phyloP scores from a whole-genome alignment of 2,113 vertebrate genomes.

The Malaclemys terrapin region DNA sequence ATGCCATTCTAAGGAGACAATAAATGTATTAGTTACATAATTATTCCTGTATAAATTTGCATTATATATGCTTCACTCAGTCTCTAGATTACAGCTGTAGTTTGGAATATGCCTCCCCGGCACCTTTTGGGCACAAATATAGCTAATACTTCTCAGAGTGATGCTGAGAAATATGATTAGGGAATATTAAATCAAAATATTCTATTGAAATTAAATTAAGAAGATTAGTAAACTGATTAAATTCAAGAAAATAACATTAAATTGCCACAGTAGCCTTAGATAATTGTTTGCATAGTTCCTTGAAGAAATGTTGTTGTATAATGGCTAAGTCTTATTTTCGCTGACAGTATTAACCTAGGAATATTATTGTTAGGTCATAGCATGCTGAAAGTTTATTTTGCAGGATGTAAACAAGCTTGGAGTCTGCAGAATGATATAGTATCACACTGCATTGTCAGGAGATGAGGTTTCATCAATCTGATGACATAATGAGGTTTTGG shows the following conservation, averaged over 20 bases:
- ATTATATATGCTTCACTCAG: background rate
- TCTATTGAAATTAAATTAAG: background rate
- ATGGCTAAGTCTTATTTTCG: background rate
- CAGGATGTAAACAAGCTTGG: background rate
- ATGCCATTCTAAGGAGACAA: background rate
- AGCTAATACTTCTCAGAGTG: background rate
- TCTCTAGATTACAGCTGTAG: background rate
- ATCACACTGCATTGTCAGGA: background rate
- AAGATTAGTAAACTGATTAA: background rate
- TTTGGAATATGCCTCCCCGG: background rate
- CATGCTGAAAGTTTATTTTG: background rate
- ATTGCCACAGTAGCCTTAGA: background rate
- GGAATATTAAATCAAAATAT: background rate
- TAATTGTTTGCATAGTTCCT: background rate
- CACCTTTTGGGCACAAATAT: background rate
- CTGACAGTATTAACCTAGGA: background rate
- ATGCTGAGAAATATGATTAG: background rate
- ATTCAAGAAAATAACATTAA: background rate
- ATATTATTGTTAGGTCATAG: background rate
- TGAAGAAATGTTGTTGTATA: background rate
- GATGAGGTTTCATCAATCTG: background rate
- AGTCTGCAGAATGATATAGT: background rate
- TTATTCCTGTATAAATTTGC: background rate
- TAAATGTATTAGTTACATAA: background rate
- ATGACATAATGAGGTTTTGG: background rate